Evolutionary conservation across 2,797 vertebrate species (phyloP), one percentile per base, ranked within the genome.

Genomic region (Dicrostonyx torquatus): DNA sequence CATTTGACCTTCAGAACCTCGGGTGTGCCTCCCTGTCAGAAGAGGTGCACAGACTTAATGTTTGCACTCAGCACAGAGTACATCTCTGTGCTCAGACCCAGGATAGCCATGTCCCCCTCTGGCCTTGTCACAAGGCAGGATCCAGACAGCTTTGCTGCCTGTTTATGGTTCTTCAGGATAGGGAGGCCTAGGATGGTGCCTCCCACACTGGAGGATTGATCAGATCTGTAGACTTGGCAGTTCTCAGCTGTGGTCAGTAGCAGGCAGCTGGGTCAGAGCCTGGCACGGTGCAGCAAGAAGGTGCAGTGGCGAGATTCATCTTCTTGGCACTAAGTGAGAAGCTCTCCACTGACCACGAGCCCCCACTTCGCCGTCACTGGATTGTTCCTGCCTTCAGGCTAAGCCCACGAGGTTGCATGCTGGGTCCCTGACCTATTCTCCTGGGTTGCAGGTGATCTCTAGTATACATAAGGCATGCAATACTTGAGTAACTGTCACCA

Each of bases 1-100:
- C 29, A n/a, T 68, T 93, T 78, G 7, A 83, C 64, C 58, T 86
- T 90, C 34, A 13, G 77, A 24, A 70, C 31, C 48, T 78, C 15
- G 31, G 24, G 13, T 0, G 1, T 10, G 50, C 26, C 43, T 31
- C 22, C 10, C 2, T 8, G 18, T 12, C 2, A 1, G 48, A 29
- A 26, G 55, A n/a, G 26, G 10, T 58, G 13, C 0, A 18, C 22
- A 40, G 43, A 13, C 10, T 2, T 0, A 1, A 26, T 0, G 1
- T 45, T 15, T 40, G 62, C 48, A 1, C 45, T 64, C 15, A 11
- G 53, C 10, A 9, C 40, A 7, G 34, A 58, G 76, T 58, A 58
- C 55, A 43, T 17, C 24, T 34, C 64, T 76, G 77, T 53, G n/a
- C 37, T 62, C 66, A 53, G 11, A 43, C 45, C 2, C 1, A 55